Base-by-base conservation (phyloP, 2,888 invertebrate species). In the Tinea trinotella region DNA sequence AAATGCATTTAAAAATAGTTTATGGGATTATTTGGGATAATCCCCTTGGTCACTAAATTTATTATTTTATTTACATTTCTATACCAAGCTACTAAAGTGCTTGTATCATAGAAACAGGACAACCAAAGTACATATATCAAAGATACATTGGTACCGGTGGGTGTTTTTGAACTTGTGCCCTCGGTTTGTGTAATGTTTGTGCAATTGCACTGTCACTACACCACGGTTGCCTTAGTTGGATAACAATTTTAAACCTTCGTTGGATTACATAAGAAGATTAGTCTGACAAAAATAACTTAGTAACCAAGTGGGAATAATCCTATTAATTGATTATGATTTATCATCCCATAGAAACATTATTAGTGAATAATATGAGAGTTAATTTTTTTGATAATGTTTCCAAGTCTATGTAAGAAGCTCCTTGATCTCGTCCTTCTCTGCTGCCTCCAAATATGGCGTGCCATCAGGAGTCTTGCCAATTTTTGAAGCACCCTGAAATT, bases 341-440 rank as follows among this genome's bases (percentile, higher is more conserved):
- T 44, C 5, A 44, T 2, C 49, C 49, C 20, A n/a, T 6, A 17
- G 10, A 6, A 22, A n/a, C 6, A 15, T 10, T 15, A 3, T 49
- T 22, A 13, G 13, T 15, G 40, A 13, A 40, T 7, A 66, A 61
- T 85, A 82, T 82, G 80, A 77, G 58, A 85, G 71, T 53, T 19
- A 54, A 57, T 22, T 53, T 55, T 46, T 22, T 24, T 24, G n/a
- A 50, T 6, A n/a, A 24, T 50, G 15, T 1, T 12, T 20, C 22
- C n/a, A 22, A 22, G 54, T 56, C 57, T 59, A 62, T 57, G 57
- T 58, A 49, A 92, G 80, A 58, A 97, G 88, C 67, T 91, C 90
- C 80, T 94, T 94, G 66, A 97, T 97, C 82, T 97, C 97, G 60
- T 93, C 92, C 70, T 93, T 95, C 74, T 97, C 97, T 24, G 97